phyloP scores from a whole-genome alignment of 2,888 invertebrate genomes.

The Clistopyga incitator region DNA sequence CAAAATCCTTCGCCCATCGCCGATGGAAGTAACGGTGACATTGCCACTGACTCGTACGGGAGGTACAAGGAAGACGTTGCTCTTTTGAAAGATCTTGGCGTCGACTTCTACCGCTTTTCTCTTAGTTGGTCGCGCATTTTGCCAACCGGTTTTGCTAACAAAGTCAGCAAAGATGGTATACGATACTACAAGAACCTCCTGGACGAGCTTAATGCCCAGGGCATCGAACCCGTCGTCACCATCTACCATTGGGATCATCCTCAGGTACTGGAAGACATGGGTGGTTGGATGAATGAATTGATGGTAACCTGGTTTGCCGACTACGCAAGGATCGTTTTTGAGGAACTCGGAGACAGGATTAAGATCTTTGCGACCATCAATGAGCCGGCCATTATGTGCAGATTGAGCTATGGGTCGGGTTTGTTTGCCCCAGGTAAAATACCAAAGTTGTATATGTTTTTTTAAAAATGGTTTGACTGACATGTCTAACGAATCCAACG shows the following conservation, averaged over 20 bases:
- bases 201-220: constrained; percentile 85
- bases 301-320: constrained; percentile 87
- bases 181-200: constrained; percentile 88
- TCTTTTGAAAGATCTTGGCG: constrained; percentile 66
- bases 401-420: constrained; percentile 85
- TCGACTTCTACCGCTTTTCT: constrained; percentile 86
- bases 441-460: constrained; percentile 4
- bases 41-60: constrained; percentile 90
- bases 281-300: constrained; percentile 88
- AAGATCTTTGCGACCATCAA: constrained; percentile 89
- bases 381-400: constrained; percentile 86
- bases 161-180: constrained; percentile 86
- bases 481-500: not conserved
- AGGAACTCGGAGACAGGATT: constrained; percentile 85
- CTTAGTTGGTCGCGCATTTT: constrained; percentile 89
- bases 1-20: constrained; percentile 85
- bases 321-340: constrained; percentile 86
- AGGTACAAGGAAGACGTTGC: constrained; percentile 85
- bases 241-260: constrained; percentile 90
- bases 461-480: no score
- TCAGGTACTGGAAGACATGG: constrained; percentile 86
- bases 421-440: constrained; percentile 85
- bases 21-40: constrained; percentile 87
- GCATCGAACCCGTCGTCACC: constrained; percentile 88
- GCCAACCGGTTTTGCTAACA: constrained; percentile 86